Conservation (phyloP, 2,888 invertebrate genomes). For the Apocheima hispidaria region DNA sequence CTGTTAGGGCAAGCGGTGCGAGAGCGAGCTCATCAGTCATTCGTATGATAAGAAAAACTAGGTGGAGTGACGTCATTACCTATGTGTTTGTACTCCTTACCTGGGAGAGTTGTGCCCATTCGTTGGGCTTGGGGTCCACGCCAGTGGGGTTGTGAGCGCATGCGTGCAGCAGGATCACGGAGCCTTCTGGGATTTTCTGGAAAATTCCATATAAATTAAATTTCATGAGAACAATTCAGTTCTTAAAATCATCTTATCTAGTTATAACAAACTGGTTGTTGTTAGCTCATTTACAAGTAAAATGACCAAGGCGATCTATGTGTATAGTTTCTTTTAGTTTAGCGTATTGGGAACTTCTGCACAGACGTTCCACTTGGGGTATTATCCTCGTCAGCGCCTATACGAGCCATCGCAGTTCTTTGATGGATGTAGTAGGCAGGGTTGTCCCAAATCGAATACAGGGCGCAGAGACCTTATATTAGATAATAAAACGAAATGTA, state of each 20-base stretch:
- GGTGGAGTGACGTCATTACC: neutral
- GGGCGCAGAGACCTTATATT: too few relatives aligned
- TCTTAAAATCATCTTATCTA: too few relatives aligned
- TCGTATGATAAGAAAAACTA: neutral
- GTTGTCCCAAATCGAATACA: too few relatives aligned
- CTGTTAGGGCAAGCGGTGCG: too few relatives aligned
- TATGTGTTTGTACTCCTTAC: conserved; percentile 61
- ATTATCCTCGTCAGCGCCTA: too few relatives aligned
- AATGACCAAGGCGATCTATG: neutral
- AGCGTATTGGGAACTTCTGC: too few relatives aligned
- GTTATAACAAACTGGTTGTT: neutral
- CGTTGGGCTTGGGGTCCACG: conserved; percentile 94
- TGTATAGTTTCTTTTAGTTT: neutral
- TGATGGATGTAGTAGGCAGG: too few relatives aligned
- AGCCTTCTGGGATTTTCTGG: conserved; percentile 96
- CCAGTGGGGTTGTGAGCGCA: conserved; percentile 99
- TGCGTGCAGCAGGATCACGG: conserved; percentile 96
- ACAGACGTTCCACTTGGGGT: too few relatives aligned
- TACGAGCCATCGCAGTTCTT: too few relatives aligned
- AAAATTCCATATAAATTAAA: conserved; percentile 41
- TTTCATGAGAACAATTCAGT: too few relatives aligned
- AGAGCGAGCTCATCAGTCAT: neutral
- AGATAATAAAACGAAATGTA: too few relatives aligned
- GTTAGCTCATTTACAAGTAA: too few relatives aligned
- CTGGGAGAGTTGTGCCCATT: conserved; percentile 95